These are phyloP conservation scores for Poecilia gillii DNA, from an alignment of 2,797 vertebrate species.

Conservation along the genomic window DNA sequence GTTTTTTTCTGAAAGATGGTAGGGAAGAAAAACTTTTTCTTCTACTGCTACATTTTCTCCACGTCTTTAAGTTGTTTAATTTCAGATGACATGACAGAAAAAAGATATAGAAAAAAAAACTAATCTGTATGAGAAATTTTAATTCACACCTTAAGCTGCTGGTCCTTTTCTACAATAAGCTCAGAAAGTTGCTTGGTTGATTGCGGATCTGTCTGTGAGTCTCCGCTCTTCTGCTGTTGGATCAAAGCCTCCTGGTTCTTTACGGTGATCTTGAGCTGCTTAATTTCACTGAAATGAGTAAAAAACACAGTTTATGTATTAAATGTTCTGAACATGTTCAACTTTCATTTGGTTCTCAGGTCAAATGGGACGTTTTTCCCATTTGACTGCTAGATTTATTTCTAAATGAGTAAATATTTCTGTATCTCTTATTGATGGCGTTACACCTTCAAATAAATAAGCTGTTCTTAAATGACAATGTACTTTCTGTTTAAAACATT, in stretches of 20 bases:
- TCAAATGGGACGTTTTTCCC: background rate
- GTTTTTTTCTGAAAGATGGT: background rate
- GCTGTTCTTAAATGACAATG: background rate
- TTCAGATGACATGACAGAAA: background rate
- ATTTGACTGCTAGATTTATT: no score
- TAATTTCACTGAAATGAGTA: constrained; percentile 81
- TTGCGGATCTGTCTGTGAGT: constrained; percentile 63
- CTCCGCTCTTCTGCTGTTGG: constrained; percentile 73
- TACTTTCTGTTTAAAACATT: background rate
- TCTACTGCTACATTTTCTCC: background rate
- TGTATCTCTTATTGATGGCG: background rate
- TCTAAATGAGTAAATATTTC: background rate
- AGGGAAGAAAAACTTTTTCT: background rate
- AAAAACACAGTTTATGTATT: constrained; percentile 2
- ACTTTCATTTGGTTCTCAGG: background rate
- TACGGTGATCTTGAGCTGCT: constrained; percentile 84
- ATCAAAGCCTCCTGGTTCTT: constrained; percentile 86
- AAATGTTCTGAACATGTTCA: background rate
- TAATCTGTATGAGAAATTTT: constrained; percentile 11
- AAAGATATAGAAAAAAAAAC: background rate
- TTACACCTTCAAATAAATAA: background rate
- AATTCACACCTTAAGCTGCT: constrained; percentile 77
- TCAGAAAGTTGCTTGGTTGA: constrained; percentile 74
- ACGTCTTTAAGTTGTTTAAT: background rate
- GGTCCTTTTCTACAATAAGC: constrained; percentile 78